phyloP scores from a whole-genome alignment of 2,797 vertebrate species.

The Karalla daura region DNA sequence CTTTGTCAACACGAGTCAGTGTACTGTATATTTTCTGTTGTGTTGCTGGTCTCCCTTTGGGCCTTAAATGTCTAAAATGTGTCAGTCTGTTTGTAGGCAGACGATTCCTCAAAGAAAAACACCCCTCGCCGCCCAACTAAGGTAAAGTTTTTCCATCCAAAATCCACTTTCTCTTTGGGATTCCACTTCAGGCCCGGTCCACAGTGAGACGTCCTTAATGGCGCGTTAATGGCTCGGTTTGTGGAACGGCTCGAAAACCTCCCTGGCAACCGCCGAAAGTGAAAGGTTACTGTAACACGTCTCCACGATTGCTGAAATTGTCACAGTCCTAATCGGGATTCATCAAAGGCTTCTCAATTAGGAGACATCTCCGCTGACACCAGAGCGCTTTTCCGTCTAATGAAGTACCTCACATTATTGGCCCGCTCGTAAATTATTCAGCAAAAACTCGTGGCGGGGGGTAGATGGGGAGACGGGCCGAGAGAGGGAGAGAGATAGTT shows the following conservation, averaged over 20 bases:
- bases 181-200: slow-evolving; percentile 3
- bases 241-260: slow-evolving; percentile 19
- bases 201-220: slow-evolving; percentile 2
- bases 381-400: slow-evolving; percentile 71
- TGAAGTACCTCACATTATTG: slow-evolving; percentile 73
- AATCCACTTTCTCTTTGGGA: slow-evolving; percentile 2
- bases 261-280: slow-evolving; percentile 14
- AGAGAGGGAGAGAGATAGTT: background rate
- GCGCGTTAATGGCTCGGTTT: slow-evolving; percentile 37
- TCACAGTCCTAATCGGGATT: slow-evolving; percentile 58
- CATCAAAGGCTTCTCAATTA: slow-evolving; percentile 72
- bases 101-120: slow-evolving; percentile 1
- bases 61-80: background rate
- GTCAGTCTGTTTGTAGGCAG: background rate
- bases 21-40: slow-evolving; percentile 8
- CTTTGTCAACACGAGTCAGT: slow-evolving; percentile 32
- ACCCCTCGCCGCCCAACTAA: background rate
- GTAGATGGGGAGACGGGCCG: slow-evolving; percentile 36
- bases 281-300: slow-evolving; percentile 30
- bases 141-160: background rate
- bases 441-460: slow-evolving; percentile 64
- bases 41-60: slow-evolving; percentile 2
- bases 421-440: slow-evolving; percentile 78
- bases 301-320: slow-evolving; percentile 38
- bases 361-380: slow-evolving; percentile 63